A percentile compares a stretch with the other conserved stretches of the same genome.
These are phyloP conservation scores for Sinelater perroti DNA, from an alignment of 2,888 invertebrate genomes.

Conservation along the genomic window DNA sequence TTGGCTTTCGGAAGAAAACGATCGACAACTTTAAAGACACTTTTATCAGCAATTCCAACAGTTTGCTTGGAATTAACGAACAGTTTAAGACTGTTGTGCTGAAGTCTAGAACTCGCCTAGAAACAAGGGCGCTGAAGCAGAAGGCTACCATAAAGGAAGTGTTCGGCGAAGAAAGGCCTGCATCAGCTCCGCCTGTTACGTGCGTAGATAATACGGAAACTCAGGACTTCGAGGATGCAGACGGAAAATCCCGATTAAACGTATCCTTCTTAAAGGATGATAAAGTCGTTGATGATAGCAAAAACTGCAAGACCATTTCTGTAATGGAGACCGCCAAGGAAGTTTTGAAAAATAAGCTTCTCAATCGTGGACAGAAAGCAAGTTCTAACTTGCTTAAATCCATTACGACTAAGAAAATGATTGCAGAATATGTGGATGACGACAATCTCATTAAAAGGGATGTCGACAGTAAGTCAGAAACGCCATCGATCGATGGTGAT, in stretches of 20 bases:
- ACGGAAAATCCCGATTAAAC: conserved; percentile 56
- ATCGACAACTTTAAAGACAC: conserved; percentile 73
- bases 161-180: conserved; percentile 82
- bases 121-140: conserved; percentile 76
- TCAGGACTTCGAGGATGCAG: conserved; percentile 51
- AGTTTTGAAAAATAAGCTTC: conserved; percentile 47
- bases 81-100: conserved; percentile 76
- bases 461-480: conserved; percentile 53
- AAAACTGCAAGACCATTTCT: conserved; percentile 19
- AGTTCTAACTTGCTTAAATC: conserved; percentile 49
- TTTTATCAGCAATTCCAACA: conserved; percentile 70
- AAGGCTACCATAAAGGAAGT: conserved; percentile 83
- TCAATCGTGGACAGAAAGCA: conserved; percentile 46
- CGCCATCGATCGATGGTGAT: conserved; percentile 56
- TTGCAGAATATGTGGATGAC: conserved; percentile 43
- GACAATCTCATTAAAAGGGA: conserved; percentile 55
- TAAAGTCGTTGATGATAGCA: conserved; percentile 59
- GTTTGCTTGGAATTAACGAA: conserved; percentile 67
- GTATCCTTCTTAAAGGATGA: conserved; percentile 60
- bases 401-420: conserved; percentile 44
- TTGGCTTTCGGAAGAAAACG: conserved; percentile 75
- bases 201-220: conserved; percentile 62
- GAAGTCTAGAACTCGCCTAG: conserved; percentile 78
- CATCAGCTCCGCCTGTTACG: conserved; percentile 80
- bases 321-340: conserved; percentile 43